These are phyloP conservation scores for Acanthis flammea DNA, from an alignment of 2,797 vertebrate genomes.

Conservation along the genomic window DNA sequence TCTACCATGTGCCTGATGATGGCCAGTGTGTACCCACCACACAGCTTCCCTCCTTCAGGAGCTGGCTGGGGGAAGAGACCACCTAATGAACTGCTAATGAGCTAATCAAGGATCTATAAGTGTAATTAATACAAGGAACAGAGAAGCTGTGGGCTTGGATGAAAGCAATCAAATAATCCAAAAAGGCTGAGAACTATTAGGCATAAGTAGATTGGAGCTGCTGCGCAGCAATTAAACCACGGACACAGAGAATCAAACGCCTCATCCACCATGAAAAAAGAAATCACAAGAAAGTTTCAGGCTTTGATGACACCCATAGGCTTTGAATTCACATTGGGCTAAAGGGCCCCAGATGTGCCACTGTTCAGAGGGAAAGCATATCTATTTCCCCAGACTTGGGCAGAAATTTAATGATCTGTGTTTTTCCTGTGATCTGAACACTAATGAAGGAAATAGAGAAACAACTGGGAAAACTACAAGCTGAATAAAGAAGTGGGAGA, in stretches of 20 bases:
- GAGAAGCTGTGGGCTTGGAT: not conserved
- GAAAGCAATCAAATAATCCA: not conserved
- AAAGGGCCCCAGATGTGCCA: not conserved
- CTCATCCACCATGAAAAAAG: not conserved
- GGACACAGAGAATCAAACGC: not conserved
- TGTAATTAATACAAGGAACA: not conserved
- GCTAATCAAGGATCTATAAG: not conserved
- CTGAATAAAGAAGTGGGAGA: not conserved
- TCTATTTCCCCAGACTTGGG: not conserved
- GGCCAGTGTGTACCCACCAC: not conserved
- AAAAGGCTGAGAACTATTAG: not conserved
- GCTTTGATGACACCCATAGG: not conserved
- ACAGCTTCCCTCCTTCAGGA: not conserved
- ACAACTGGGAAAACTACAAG: not conserved
- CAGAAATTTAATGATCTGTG: not conserved
- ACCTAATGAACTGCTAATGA: not conserved
- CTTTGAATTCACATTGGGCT: not conserved
- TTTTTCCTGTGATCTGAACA: not conserved
- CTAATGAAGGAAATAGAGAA: not conserved
- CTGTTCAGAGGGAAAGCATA: not conserved
- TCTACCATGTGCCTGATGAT: not conserved
- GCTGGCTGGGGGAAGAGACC: not conserved
- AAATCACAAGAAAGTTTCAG: not conserved
- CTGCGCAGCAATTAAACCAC: not conserved
- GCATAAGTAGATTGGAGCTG: not conserved